These are phyloP conservation scores for Helarctos malayanus DNA, from an alignment of 2,797 vertebrate species.

Conservation along the genomic window DNA sequence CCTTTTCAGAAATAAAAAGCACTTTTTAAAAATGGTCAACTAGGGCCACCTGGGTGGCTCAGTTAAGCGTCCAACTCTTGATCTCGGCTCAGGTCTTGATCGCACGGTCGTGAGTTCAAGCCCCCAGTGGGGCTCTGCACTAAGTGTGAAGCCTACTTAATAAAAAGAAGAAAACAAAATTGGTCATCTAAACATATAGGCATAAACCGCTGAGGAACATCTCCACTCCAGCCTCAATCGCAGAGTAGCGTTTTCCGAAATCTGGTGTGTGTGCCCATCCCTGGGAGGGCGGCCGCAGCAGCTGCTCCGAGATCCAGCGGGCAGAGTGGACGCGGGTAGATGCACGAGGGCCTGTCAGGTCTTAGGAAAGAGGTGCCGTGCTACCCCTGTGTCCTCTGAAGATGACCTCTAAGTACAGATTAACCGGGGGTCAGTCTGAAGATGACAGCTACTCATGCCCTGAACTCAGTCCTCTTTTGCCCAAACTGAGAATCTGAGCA, in stretches of 20 bases:
- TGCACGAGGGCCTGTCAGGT: not conserved
- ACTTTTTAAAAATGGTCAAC: not conserved
- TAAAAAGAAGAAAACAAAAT: not conserved
- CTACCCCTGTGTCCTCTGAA: not conserved
- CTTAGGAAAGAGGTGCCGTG: not conserved
- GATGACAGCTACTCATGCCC: not conserved
- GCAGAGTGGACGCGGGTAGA: rapidly evolving
- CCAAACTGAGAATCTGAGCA: constrained; percentile 27
- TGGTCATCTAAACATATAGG: not conserved
- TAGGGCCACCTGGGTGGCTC: not conserved
- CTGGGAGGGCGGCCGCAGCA: not conserved
- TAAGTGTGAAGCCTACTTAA: not conserved
- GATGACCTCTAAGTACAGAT: not conserved
- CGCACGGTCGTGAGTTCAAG: not conserved
- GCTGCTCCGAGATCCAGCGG: not conserved
- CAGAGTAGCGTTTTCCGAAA: too few relatives aligned
- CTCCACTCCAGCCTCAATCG: not conserved
- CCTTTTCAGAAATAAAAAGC: not conserved
- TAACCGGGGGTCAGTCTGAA: not conserved
- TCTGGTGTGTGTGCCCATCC: not conserved
- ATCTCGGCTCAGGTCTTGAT: not conserved
- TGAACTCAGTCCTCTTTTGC: not conserved
- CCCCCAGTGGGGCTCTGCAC: too few relatives aligned
- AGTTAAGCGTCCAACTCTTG: not conserved
- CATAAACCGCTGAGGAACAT: not conserved